Conservation (phyloP, 64 coral and sea anemone species). For the Dendrophyllia cribrosa region DNA sequence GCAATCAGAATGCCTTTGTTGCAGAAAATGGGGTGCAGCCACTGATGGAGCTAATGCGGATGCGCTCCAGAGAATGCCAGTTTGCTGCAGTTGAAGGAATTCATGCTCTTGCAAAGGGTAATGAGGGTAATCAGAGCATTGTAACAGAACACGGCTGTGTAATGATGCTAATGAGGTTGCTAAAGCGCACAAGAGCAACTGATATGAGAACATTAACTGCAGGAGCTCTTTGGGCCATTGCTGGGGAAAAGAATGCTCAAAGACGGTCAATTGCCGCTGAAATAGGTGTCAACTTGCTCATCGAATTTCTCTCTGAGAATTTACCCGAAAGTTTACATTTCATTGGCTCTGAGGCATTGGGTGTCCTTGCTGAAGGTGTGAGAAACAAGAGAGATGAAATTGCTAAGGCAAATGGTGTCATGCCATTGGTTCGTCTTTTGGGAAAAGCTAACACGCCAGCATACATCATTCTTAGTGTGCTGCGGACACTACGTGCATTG, state of each 20-base stretch:
- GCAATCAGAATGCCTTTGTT: conserved; percentile 96
- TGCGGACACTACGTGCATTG: conserved; percentile 83
- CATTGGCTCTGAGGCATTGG: conserved; percentile 97
- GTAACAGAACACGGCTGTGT: conserved; percentile 92
- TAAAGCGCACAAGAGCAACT: conserved; percentile 77
- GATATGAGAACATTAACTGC: conserved; percentile 84
- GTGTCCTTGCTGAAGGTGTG: conserved; percentile 87
- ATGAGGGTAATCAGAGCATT: conserved; percentile 86
- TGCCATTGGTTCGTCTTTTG: conserved; percentile 88
- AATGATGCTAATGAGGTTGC: conserved; percentile 87
- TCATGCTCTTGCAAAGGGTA: conserved; percentile 75
- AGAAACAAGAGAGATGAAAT: conserved; percentile 97
- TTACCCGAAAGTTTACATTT: conserved; percentile 84
- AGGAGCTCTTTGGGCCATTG: conserved; percentile 96
- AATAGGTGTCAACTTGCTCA: conserved; percentile 87
- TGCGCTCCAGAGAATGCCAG: conserved; percentile 82
- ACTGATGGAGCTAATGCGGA: conserved; percentile 73
- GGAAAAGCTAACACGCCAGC: conserved; percentile 80
- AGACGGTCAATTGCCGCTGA: conserved; percentile 87
- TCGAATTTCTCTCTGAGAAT: conserved; percentile 96
- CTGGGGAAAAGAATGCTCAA: conserved; percentile 79
- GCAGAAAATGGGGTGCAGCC: conserved; percentile 87
- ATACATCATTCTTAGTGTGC: conserved; percentile 84
- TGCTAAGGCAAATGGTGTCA: conserved; percentile 76
- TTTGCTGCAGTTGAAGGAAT: conserved; percentile 92